A percentile compares a stretch with the other conserved stretches of the same genome.
Conservation (phyloP, 2,888 invertebrate species). For the Drosophila anomalata region DNA sequence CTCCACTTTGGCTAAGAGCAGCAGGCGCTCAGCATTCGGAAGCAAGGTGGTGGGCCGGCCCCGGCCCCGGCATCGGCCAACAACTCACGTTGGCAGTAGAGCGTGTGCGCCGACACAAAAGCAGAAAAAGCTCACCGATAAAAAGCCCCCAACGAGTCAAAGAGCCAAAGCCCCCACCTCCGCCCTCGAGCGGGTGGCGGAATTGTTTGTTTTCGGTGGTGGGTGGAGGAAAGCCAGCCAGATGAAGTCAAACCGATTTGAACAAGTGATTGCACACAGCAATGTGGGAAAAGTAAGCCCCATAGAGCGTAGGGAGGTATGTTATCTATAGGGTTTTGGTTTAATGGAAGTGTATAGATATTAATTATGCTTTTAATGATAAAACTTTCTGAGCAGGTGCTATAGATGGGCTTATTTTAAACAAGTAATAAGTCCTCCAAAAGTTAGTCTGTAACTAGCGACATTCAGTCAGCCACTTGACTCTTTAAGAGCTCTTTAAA, state of each 20-base stretch:
- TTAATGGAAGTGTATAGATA: background rate
- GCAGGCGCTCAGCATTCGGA: constrained; percentile 69
- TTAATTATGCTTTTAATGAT: background rate
- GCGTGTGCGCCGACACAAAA: constrained; percentile 22
- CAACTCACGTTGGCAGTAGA: constrained; percentile 3
- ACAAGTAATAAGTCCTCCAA: background rate
- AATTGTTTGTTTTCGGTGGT: background rate
- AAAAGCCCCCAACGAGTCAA: constrained; percentile 16
- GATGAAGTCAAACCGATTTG: constrained; percentile 41
- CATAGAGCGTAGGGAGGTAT: background rate
- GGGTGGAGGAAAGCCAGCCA: constrained; percentile 26
- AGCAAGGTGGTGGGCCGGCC: constrained; percentile 4
- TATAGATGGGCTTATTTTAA: no score
- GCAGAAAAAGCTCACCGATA: constrained; percentile 31
- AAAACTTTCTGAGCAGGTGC: no score
- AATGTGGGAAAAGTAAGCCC: constrained; percentile 3
- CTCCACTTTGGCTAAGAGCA: constrained; percentile 72
- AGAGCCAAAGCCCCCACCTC: constrained; percentile 3
- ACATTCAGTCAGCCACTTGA: constrained; percentile 49
- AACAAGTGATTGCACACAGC: constrained; percentile 26
- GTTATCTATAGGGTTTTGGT: background rate
- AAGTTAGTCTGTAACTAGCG: background rate
- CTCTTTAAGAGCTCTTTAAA: constrained; percentile 65
- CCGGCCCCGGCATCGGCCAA: background rate
- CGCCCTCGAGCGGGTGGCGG: background rate